Evolutionary conservation across 2,888 invertebrate genomes (phyloP).

Genomic region (Steinernema hermaphroditum): DNA sequence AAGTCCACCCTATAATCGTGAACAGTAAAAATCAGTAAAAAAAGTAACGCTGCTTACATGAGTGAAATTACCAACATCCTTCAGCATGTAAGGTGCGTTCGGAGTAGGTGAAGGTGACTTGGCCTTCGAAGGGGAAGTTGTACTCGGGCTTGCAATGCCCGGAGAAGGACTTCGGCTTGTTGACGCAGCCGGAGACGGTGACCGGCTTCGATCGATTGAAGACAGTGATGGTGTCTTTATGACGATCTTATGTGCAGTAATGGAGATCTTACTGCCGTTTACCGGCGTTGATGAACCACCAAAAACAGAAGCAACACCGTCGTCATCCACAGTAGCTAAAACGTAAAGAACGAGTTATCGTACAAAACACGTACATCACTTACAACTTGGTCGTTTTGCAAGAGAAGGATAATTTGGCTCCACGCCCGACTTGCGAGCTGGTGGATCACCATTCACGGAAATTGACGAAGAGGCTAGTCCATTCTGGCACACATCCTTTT

Average conservation of each 20-base stretch:
- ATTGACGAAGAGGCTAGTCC: background rate
- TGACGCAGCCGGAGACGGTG: constrained; percentile 5
- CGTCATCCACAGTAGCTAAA: constrained; percentile 43
- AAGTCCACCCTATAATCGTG: constrained; percentile 22
- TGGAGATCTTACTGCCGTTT: constrained; percentile 24
- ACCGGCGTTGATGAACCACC: constrained; percentile 37
- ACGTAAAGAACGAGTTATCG: background rate
- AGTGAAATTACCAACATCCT: constrained; percentile 10
- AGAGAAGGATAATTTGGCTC: constrained; percentile 28
- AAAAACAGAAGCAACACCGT: constrained; percentile 45
- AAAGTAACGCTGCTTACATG: background rate
- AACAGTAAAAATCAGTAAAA: constrained; percentile 1
- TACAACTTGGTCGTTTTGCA: background rate
- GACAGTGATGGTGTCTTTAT: constrained; percentile 25
- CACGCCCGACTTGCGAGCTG: constrained; percentile 8
- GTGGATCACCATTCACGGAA: background rate
- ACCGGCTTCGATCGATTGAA: constrained; percentile 2
- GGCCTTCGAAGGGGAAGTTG: background rate
- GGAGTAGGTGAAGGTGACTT: constrained; percentile 13
- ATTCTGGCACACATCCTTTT: background rate
- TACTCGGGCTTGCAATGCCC: background rate
- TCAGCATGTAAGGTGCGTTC: background rate
- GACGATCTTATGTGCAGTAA: constrained; percentile 25
- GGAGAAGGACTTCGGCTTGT: constrained; percentile 25
- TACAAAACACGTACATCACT: background rate